Conservation (phyloP, 2,113 vertebrate genomes). For the Anarhynchus alexandrinus region DNA sequence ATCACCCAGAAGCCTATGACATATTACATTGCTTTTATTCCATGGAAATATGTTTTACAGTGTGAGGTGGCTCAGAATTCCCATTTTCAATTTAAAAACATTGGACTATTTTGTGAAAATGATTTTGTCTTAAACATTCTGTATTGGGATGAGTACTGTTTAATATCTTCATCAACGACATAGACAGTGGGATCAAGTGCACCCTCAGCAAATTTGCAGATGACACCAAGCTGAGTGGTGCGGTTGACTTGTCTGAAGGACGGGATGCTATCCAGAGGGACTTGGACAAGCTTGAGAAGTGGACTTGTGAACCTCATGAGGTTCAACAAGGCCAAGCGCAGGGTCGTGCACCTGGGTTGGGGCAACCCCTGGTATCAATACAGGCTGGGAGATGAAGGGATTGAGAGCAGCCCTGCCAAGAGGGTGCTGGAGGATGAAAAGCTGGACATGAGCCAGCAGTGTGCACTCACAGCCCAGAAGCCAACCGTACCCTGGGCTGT, state of each 20-base stretch:
- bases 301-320: not conserved
- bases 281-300: not conserved
- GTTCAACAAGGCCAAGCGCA: not conserved
- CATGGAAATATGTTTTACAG: not conserved
- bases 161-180: not conserved
- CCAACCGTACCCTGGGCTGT: not conserved
- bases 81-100: not conserved
- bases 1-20: not conserved
- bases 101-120: not conserved
- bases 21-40: not conserved
- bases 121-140: not conserved
- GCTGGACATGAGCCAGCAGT: not conserved
- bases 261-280: not conserved
- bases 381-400: not conserved
- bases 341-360: not conserved
- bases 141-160: not conserved
- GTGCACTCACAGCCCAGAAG: not conserved
- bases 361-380: not conserved
- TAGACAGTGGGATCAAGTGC: not conserved
- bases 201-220: not conserved
- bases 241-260: not conserved
- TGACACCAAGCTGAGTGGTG: not conserved
- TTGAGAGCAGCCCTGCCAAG: not conserved
- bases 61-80: not conserved
- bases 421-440: not conserved